Base-by-base conservation (phyloP, 92 coral and sea anemone genomes). In the Porites rus region DNA sequence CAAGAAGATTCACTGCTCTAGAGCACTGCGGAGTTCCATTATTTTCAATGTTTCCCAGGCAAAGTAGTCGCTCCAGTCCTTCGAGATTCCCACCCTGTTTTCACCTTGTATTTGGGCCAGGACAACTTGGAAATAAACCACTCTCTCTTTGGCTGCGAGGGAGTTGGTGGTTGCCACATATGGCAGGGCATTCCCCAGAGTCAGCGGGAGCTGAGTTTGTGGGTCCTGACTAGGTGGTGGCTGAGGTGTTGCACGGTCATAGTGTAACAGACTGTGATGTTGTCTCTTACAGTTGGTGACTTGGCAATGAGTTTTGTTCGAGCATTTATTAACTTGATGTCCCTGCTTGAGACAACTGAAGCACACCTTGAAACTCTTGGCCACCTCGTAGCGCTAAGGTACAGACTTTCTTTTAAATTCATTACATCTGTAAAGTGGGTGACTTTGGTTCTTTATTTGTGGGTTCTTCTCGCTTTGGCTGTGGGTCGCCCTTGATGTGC, bases 101-200 rank as follows among this genome's bases (percentile, higher is more conserved):
- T 66, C 81, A 62, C 94, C 90, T 78, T 88, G 81, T 28, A 88
- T 91, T 19, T 58, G 31, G 77, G 84, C 94, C 4, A 90, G 92
- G 31, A 88, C 94, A 31, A 91, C 84, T 74, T 91, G 89, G 60
- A 88, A 91, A 66, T 76, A 91, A 82, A 91, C 94, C 52, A 84
- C 83, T 83, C 84, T 83, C 21, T 83, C 81, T 21, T 21, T 46
- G 25, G 51, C 19, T 73, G 31, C 25, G 22, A 51, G 91, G 54
- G 78, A 51, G 17, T 31, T 38, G 65, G 86, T 82, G 64, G 86
- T 10, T 53, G 78, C 78, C 63, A 79, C 84, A 50, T 65, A 46
- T 24, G 78, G 53, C 0, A 18, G 77, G 69, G 43, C 1, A 31
- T 25, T 56, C 14, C 9, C 86, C 17, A 77, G 52, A 71, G 52